These are phyloP conservation scores for Lepidurus packardi DNA, from an alignment of 1,140 invertebrate species.

Conservation along the genomic window DNA sequence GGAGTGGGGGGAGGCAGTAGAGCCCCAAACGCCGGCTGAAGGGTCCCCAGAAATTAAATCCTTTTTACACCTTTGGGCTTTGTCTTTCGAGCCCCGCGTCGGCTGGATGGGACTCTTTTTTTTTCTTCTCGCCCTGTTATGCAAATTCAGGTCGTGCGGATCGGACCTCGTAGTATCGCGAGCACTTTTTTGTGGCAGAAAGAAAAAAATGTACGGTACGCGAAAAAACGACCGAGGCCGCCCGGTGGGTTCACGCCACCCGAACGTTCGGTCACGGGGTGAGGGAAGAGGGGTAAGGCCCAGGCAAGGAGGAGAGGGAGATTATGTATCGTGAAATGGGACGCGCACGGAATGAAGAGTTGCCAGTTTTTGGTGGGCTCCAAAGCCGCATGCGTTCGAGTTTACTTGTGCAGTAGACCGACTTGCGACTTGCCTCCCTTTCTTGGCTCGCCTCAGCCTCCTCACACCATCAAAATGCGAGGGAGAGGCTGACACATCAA, in stretches of 20 bases:
- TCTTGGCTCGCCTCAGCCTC: constrained; percentile 2
- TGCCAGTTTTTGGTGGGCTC: background rate
- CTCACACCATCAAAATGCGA: constrained; percentile 14
- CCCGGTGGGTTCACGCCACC: background rate
- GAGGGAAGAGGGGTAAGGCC: background rate
- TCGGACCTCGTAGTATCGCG: background rate
- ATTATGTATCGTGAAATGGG: constrained; percentile 15
- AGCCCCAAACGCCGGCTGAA: too few species aligned
- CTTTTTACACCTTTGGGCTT: background rate
- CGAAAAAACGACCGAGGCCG: too few species aligned
- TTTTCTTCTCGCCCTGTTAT: background rate
- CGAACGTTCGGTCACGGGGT: background rate
- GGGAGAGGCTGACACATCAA: constrained; percentile 17
- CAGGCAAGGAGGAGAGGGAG: background rate
- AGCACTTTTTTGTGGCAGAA: background rate
- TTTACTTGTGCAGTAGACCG: constrained; percentile 14
- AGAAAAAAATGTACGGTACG: too few species aligned
- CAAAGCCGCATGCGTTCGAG: constrained; percentile 13
- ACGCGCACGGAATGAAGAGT: constrained; percentile 12
- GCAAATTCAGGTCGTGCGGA: background rate
- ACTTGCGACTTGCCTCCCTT: constrained; percentile 3
- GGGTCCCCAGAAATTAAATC: background rate
- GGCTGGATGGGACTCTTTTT: too few species aligned
- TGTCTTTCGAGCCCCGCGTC: too few species aligned
- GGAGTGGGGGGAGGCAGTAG: background rate